Evolutionary conservation across 2,888 invertebrate species (phyloP).

Genomic region (Folsomia candida): DNA sequence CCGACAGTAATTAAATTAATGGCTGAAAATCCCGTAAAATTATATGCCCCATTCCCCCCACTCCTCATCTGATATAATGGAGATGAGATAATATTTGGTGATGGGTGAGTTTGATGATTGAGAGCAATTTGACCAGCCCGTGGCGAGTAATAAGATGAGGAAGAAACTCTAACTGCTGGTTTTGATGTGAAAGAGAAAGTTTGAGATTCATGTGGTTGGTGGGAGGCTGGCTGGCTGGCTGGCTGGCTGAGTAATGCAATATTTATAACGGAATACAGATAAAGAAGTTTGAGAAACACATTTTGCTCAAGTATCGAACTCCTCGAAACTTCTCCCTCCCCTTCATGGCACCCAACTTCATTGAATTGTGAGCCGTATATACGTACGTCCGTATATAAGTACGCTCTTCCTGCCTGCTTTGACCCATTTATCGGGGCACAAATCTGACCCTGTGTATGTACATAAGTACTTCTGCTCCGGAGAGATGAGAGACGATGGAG

Average conservation of each 20-base stretch:
- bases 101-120: neutral
- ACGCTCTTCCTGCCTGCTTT: neutral
- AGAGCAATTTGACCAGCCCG: neutral
- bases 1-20: too few relatives aligned
- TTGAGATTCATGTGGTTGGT: neutral
- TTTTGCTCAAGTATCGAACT: neutral
- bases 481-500: too few relatives aligned
- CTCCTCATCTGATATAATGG: too few relatives aligned
- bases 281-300: conserved; percentile 3
- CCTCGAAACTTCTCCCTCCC: neutral
- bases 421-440: neutral
- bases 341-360: neutral
- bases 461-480: too few relatives aligned
- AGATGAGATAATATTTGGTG: neutral
- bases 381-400: too few relatives aligned
- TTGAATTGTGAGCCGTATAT: neutral
- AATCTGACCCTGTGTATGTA: neutral
- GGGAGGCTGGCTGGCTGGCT: too few relatives aligned
- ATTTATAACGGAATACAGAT: conserved; percentile 11
- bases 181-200: neutral
- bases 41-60: too few relatives aligned
- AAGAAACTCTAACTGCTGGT: neutral
- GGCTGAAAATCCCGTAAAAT: too few relatives aligned
- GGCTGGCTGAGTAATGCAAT: neutral
- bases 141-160: neutral